phyloP scores from a whole-genome alignment of 2,888 invertebrate genomes.

The Incurvaria masculella region DNA sequence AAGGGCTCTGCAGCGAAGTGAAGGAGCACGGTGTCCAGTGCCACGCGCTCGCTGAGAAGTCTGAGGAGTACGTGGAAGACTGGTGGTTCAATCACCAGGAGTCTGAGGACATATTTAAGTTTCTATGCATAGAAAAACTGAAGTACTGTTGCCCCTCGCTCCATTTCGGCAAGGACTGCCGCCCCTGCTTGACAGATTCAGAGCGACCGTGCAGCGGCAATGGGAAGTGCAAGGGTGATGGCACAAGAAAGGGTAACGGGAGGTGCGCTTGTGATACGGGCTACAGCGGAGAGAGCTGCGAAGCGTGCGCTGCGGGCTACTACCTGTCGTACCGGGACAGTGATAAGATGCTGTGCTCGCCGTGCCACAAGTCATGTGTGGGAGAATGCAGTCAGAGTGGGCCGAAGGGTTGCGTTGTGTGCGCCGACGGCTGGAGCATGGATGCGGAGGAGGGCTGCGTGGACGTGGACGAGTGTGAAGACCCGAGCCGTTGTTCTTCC shows the following conservation, averaged over 20 bases:
- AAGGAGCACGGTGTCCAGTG: slow-evolving; percentile 74
- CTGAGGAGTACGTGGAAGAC: slow-evolving; percentile 77
- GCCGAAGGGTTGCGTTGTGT: slow-evolving; percentile 59
- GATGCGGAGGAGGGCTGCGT: slow-evolving; percentile 73
- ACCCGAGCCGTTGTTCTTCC: slow-evolving; percentile 49
- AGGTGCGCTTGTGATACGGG: slow-evolving; percentile 83
- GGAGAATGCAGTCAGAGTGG: slow-evolving; percentile 73
- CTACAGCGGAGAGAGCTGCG: slow-evolving; percentile 75
- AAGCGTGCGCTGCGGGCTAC: slow-evolving; percentile 70
- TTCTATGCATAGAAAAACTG: slow-evolving; percentile 76
- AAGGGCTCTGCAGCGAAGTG: slow-evolving; percentile 76
- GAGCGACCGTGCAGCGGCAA: slow-evolving; percentile 75
- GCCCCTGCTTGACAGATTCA: slow-evolving; percentile 72
- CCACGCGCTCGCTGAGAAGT: slow-evolving; percentile 77
- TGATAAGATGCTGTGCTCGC: slow-evolving; percentile 68
- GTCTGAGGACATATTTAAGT: slow-evolving; percentile 43
- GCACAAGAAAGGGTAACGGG: slow-evolving; percentile 91
- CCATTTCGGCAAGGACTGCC: slow-evolving; percentile 81
- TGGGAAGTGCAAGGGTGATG: slow-evolving; percentile 79
- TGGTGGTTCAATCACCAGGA: slow-evolving; percentile 79
- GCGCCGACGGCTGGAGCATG: slow-evolving; percentile 69
- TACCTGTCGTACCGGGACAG: slow-evolving; percentile 74
- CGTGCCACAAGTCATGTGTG: slow-evolving; percentile 78
- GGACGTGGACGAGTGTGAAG: slow-evolving; percentile 82
- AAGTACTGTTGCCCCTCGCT: slow-evolving; percentile 81